These are phyloP conservation scores for Psilopsiagon aurifrons DNA, from an alignment of 2,113 vertebrate genomes.

Conservation along the genomic window DNA sequence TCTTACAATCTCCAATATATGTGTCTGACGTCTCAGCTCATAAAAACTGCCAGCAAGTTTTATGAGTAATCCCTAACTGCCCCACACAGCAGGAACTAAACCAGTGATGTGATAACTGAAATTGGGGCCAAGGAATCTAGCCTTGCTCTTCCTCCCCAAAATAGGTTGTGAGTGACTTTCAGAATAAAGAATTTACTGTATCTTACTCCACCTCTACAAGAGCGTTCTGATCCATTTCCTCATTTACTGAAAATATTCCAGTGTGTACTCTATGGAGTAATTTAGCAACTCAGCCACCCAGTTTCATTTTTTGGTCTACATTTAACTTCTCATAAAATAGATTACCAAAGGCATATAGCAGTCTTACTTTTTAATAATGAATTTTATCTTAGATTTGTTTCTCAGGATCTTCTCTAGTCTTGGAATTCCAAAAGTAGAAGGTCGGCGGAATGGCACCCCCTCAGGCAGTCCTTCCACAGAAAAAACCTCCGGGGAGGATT, in stretches of 20 bases:
- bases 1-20: background rate
- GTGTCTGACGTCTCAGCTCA: background rate
- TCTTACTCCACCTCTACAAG: background rate
- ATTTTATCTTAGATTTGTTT: slow-evolving; percentile 80
- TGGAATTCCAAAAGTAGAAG: slow-evolving; percentile 83
- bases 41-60: background rate
- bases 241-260: background rate
- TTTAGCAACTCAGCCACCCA: background rate
- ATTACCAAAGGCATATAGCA: background rate
- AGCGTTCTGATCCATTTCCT: background rate
- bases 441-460: slow-evolving; percentile 80
- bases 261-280: background rate
- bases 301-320: background rate
- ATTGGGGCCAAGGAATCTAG: background rate
- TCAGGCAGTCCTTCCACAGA: slow-evolving; percentile 79
- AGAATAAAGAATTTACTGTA: background rate
- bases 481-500: slow-evolving; percentile 77
- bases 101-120: background rate
- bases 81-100: background rate
- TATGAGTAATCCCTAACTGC: background rate
- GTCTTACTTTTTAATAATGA: slow-evolving; percentile 82
- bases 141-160: background rate
- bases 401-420: slow-evolving; percentile 83
- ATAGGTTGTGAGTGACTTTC: background rate
- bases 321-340: background rate